Conservation (phyloP, 2,797 vertebrate species). For the Moxostoma hubbsi region DNA sequence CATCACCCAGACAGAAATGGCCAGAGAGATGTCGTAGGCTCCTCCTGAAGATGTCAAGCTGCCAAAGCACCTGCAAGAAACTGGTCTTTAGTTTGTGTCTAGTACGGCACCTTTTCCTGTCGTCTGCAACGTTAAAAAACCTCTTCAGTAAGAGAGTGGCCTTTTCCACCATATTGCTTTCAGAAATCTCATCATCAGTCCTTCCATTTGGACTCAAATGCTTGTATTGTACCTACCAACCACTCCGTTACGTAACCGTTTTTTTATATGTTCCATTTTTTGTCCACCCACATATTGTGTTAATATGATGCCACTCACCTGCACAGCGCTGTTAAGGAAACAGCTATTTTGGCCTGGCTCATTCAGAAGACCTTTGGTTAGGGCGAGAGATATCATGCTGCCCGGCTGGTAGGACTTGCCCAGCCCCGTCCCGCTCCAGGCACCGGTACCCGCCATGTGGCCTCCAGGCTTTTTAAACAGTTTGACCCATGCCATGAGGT, state of each 20-base stretch:
- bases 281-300: neutral
- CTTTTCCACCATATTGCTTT: too few relatives aligned
- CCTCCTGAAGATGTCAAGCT: conserved; percentile 86
- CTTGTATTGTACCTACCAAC: neutral
- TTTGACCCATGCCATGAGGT: conserved; percentile 95
- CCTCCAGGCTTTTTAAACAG: conserved; percentile 91
- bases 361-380: conserved; percentile 94
- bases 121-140: neutral
- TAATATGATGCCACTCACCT: conserved; percentile 79
- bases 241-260: neutral
- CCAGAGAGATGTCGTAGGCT: conserved; percentile 85
- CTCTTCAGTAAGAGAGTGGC: neutral
- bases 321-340: conserved; percentile 97
- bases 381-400: conserved; percentile 92
- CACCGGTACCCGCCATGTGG: conserved; percentile 72
- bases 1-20: conserved; percentile 85
- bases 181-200: too few relatives aligned
- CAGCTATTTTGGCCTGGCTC: conserved; percentile 98
- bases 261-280: neutral
- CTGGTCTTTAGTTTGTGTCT: neutral
- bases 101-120: neutral
- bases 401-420: conserved; percentile 95
- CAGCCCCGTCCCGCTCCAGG: conserved; percentile 76
- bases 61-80: conserved; percentile 83
- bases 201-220: too few relatives aligned